Evolutionary conservation across 2,113 vertebrate species (phyloP), one percentile per base, ranked within the genome.

Genomic region (Pleuronectes platessa): DNA sequence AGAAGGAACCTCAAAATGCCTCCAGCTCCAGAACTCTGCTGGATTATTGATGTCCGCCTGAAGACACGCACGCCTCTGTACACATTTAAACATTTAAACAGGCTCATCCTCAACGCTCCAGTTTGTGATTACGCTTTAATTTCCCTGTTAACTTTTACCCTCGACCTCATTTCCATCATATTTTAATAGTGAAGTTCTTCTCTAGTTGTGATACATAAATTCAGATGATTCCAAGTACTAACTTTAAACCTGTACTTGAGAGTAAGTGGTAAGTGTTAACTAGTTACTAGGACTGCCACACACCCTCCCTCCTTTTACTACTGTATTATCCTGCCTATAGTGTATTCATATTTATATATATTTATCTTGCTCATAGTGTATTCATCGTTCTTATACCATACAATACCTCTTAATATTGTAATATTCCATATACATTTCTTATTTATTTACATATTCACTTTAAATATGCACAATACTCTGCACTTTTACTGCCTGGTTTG

Each of bases 11-110:
- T 24, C 31, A 61, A 77, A 82, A 56, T 47, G 65, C 58, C 11
- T 75, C 51, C 61, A 24, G 18, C 5, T 74, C 35, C 24, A n/a
- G 42, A 75, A 79, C 37, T 24, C 61, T 63, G 31, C 24, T 74
- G 27, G 65, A 62, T 79, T 68, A 74, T 79, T 55, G 47, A 84
- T 59, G 75, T 68, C 24, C 0, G 61, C 9, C 21, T n/a, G 56
- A 27, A 59, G 15, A 21, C 1, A 69, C 17, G 35, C 1, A 47
- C 0, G 6, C 63, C 53, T 23, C n/a, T 47, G 61, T 42, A 47
- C 76, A 66, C 53, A 71, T 68, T 72, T 42, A 54, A 81, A 66
- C 53, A 71, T 68, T 72, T 53, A 70, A 66, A 67, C 15, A 15
- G n/a, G 17, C 27, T 47, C 15, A 31, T 15, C 3, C 24, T 64